A percentile compares a stretch with the other conserved stretches of the same genome.
Conservation (phyloP, 30 jellyfish, hydroid and myxozoan species). For the Hydractinia symbiolongicarpus region DNA sequence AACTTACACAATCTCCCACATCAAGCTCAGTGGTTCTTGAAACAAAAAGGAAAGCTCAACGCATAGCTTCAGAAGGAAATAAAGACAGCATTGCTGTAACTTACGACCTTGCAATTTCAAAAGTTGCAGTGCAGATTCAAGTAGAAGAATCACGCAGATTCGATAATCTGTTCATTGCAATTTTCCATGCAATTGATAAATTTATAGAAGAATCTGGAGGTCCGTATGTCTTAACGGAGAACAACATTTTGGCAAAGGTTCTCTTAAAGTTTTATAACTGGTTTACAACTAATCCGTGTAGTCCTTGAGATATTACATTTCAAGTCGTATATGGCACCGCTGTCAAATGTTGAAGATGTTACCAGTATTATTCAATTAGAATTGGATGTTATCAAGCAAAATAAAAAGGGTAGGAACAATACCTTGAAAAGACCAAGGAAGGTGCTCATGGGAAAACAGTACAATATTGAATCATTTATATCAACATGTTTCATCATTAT, state of each 20-base stretch:
- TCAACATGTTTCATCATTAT: background rate
- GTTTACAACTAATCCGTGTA: background rate
- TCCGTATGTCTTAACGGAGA: background rate
- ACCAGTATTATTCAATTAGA: background rate
- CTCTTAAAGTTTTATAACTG: background rate
- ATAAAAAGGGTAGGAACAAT: background rate
- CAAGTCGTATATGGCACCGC: background rate
- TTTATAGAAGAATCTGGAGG: background rate
- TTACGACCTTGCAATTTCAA: background rate
- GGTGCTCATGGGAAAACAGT: background rate
- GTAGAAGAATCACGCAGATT: background rate
- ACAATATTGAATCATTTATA: background rate
- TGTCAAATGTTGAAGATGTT: background rate
- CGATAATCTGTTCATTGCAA: background rate
- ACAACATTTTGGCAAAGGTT: background rate
- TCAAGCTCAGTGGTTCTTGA: background rate
- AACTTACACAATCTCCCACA: background rate
- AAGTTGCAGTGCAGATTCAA: background rate
- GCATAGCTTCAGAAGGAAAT: background rate
- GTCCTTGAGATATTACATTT: background rate
- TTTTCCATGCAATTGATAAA: background rate
- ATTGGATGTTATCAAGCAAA: background rate
- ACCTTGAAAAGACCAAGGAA: background rate
- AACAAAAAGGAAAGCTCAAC: background rate
- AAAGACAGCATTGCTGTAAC: slow-evolving; percentile 3